Percentiles rank a stretch among this genome's conserved stretches.
Evolutionary conservation across 2,888 invertebrate species (phyloP).

Genomic region (Oligia latruncula): DNA sequence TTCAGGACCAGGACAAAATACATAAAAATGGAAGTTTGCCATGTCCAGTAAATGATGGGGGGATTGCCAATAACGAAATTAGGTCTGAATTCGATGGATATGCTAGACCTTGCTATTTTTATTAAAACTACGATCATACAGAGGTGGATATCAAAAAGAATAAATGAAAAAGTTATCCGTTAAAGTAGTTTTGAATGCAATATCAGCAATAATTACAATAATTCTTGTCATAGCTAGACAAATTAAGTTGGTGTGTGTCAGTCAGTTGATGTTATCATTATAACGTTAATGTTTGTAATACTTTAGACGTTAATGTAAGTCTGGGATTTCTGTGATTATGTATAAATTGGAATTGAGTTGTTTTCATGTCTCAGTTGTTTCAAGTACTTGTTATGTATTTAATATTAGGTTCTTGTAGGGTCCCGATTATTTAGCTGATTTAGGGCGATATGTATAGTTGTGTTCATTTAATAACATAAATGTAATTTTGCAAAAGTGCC

Average conservation of each 20-base stretch:
- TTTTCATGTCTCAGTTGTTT: conserved; percentile 43
- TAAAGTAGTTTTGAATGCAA: conserved; percentile 29
- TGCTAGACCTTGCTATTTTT: neutral
- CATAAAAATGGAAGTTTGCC: neutral
- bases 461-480: neutral
- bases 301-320: conserved; percentile 40
- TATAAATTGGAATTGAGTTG: conserved; percentile 64
- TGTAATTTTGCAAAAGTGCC: conserved; percentile 8
- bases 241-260: conserved; percentile 13
- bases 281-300: conserved; percentile 21
- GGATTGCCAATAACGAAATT: neutral
- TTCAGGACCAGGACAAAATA: conserved; percentile 1
- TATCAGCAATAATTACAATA: conserved; percentile 46
- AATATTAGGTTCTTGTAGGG: conserved; percentile 59
- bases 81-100: conserved; percentile 3
- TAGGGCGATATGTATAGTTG: conserved; percentile 36
- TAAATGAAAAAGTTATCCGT: neutral
- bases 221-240: conserved; percentile 35
- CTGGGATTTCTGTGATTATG: conserved; percentile 64
- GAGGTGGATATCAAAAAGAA: conserved; percentile 1
- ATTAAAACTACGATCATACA: neutral
- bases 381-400: conserved; percentile 50
- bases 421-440: conserved; percentile 37
- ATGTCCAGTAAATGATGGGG: neutral
- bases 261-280: conserved; percentile 29